Conservation (phyloP, 2,797 vertebrate species). For the Heterohyrax brucei region DNA sequence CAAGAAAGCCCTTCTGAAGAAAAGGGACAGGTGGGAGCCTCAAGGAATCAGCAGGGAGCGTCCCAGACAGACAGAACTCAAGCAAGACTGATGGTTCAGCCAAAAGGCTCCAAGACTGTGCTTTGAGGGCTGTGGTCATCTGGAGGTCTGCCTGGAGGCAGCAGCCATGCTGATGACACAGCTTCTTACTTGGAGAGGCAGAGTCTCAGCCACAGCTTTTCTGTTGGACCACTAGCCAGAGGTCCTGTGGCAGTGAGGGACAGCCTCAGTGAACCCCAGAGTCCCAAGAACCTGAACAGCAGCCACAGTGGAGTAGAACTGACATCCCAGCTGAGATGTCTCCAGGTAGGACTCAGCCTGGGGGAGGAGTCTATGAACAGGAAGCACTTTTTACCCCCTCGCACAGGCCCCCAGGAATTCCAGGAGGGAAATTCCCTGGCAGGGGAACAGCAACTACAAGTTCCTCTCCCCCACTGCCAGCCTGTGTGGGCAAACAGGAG, state of each 20-base stretch:
- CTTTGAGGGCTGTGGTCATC: background rate
- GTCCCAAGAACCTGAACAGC: background rate
- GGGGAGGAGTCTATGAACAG: background rate
- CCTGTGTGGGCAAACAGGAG: background rate
- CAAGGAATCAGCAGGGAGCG: background rate
- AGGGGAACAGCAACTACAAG: background rate
- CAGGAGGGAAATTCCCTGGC: background rate
- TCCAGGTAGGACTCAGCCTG: background rate
- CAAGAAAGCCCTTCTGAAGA: background rate
- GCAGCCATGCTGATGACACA: background rate
- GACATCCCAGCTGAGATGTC: background rate
- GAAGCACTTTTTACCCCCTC: background rate
- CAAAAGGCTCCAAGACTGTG: background rate
- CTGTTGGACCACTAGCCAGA: too few species aligned
- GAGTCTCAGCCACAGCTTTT: background rate
- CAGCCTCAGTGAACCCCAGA: too few species aligned
- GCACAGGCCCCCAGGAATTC: background rate
- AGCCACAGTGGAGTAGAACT: fast-evolving
- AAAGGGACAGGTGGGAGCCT: background rate
- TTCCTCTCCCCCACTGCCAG: background rate
- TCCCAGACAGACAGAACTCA: background rate
- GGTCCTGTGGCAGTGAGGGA: background rate
- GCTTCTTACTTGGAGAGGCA: background rate
- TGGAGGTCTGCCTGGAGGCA: slow-evolving; percentile 63
- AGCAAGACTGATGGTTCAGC: background rate